Evolutionary conservation across 2,888 invertebrate species (phyloP).

Genomic region (Gymnoscelis rufifasciata): DNA sequence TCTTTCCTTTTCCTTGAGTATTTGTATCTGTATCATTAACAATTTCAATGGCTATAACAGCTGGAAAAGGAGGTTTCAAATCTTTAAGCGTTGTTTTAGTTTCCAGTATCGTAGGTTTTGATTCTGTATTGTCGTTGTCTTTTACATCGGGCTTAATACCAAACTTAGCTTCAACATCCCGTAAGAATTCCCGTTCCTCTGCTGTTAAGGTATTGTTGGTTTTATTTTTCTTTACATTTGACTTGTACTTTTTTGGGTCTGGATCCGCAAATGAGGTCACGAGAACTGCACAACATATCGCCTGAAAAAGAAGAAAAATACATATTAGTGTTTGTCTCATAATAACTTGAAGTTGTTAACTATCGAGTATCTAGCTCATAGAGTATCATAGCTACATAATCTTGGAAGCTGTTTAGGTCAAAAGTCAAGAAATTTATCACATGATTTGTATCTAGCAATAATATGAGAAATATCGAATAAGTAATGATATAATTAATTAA

Average conservation of each 20-base stretch:
- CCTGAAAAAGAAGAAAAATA: constrained; percentile 48
- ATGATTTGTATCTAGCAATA: too few relatives aligned
- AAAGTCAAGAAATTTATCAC: too few relatives aligned
- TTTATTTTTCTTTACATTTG: constrained; percentile 47
- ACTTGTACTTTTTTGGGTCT: constrained; percentile 69
- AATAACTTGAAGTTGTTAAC: too few relatives aligned
- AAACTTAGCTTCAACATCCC: constrained; percentile 72
- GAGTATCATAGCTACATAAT: too few relatives aligned
- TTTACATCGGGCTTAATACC: constrained; percentile 59
- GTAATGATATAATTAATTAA: too few relatives aligned
- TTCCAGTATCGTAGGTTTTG: constrained; percentile 24
- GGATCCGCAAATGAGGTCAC: constrained; percentile 49
- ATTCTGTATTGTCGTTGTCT: constrained; percentile 34
- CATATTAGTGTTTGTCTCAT: background rate
- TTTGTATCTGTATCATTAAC: constrained; percentile 77
- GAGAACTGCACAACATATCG: constrained; percentile 50
- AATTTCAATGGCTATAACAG: constrained; percentile 81
- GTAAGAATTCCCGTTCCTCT: constrained; percentile 66
- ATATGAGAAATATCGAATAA: too few relatives aligned
- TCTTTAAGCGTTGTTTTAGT: constrained; percentile 31
- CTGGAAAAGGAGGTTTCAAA: constrained; percentile 53
- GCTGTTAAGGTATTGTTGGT: constrained; percentile 53
- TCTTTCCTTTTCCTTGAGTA: constrained; percentile 72
- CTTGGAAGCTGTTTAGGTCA: too few relatives aligned
- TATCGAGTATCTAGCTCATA: too few relatives aligned